Base-by-base conservation (phyloP, 92 coral and sea anemone genomes). In the Scolanthus callimorphus region DNA sequence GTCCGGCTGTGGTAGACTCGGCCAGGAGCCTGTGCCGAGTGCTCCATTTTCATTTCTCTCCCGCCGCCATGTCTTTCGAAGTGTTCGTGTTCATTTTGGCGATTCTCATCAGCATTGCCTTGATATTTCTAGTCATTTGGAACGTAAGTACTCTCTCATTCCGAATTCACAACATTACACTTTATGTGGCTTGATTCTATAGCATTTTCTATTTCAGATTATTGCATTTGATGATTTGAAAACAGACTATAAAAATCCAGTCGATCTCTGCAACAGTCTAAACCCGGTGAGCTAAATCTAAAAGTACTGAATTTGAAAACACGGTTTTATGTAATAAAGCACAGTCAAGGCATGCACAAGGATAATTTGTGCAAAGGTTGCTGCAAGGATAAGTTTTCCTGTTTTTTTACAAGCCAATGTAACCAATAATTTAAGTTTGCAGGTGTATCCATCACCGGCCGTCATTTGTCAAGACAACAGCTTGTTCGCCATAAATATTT, bases 271-370 rank as follows among this genome's bases (percentile, higher is more conserved):
- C 44, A 94, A 88, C 47, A 94, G 86, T 31, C 64, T 94, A 50
- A 94, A 94, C 59, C 99, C 99, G 70, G 99, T 94, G 59, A 65
- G n/a, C n/a, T n/a, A n/a, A n/a, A n/a, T n/a, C n/a, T n/a, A n/a
- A n/a, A n/a, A n/a, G n/a, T n/a, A n/a, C n/a, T n/a, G n/a, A n/a
- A n/a, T n/a, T n/a, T n/a, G n/a, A n/a, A n/a, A n/a, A n/a, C n/a
- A n/a, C n/a, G n/a, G n/a, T n/a, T n/a, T n/a, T n/a, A n/a, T n/a
- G n/a, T n/a, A n/a, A n/a, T n/a, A n/a, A n/a, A n/a, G n/a, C n/a
- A n/a, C n/a, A n/a, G n/a, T n/a, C n/a, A n/a, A n/a, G n/a, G n/a
- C n/a, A n/a, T n/a, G n/a, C n/a, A n/a, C n/a, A n/a, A n/a, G n/a
- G n/a, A n/a, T n/a, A n/a, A n/a, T n/a, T n/a, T n/a, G n/a, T n/a